Percentiles rank a stretch among this genome's conserved stretches.
These are phyloP conservation scores for Itoplectis maculator DNA, from an alignment of 2,888 invertebrate species.

Conservation along the genomic window DNA sequence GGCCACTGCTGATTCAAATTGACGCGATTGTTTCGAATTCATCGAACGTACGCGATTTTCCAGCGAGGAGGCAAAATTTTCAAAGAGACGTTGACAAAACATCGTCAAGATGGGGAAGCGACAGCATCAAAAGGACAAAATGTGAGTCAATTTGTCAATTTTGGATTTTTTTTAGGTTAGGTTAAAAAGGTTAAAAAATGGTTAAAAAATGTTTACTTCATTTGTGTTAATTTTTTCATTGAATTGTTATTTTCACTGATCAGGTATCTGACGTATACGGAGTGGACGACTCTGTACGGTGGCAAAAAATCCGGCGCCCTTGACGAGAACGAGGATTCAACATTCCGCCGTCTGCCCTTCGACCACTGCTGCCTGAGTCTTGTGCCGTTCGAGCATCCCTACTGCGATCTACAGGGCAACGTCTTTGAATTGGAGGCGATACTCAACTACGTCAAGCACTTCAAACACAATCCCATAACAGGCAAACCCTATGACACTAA, in stretches of 20 bases:
- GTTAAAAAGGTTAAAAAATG: too few relatives aligned
- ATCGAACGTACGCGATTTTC: background rate
- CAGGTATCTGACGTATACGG: conserved; percentile 95
- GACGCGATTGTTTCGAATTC: too few relatives aligned
- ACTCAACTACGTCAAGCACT: conserved; percentile 94
- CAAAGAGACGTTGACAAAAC: conserved; percentile 37
- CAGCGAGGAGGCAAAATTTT: too few relatives aligned
- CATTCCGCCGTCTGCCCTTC: conserved; percentile 96
- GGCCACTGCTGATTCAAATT: too few relatives aligned
- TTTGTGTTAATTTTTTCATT: too few relatives aligned
- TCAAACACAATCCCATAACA: conserved; percentile 96
- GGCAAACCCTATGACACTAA: conserved; percentile 95
- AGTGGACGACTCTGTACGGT: conserved; percentile 96
- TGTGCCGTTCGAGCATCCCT: conserved; percentile 96
- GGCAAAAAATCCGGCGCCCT: conserved; percentile 91
- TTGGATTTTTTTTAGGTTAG: conserved; percentile 59
- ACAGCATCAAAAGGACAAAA: conserved; percentile 97
- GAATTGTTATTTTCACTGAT: too few relatives aligned
- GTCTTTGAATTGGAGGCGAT: conserved; percentile 96
- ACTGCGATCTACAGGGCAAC: conserved; percentile 95
- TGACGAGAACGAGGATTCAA: conserved; percentile 90
- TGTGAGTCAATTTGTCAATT: conserved; percentile 86
- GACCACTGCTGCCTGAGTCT: conserved; percentile 96
- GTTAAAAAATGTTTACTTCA: too few relatives aligned
- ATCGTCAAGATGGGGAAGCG: conserved; percentile 93